Conservation (phyloP, 2,113 vertebrate species). For the Aspiorhynchus laticeps region DNA sequence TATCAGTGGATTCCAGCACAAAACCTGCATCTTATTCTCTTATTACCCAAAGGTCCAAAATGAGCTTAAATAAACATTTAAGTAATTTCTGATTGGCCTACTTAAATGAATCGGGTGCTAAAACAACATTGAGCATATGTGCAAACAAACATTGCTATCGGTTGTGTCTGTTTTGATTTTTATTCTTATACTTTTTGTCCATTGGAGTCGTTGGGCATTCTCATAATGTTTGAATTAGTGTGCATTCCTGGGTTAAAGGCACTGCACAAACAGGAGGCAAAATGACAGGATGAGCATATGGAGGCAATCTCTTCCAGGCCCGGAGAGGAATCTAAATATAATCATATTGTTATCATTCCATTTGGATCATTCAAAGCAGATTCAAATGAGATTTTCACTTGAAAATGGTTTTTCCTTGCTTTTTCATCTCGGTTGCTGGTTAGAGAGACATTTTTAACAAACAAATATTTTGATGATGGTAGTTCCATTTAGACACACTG, state of each 20-base stretch:
- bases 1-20: background rate
- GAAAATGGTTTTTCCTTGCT: background rate
- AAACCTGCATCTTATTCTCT: background rate
- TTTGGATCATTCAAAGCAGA: slow-evolving; percentile 26
- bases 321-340: slow-evolving; percentile 27
- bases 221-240: slow-evolving; percentile 28
- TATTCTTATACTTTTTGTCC: background rate
- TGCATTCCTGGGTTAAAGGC: slow-evolving; percentile 27
- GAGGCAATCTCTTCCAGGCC: slow-evolving; percentile 48
- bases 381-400: slow-evolving; percentile 31
- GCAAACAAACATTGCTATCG: background rate
- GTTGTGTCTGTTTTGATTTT: background rate
- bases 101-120: background rate
- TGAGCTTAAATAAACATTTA: background rate
- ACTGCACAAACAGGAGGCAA: slow-evolving; percentile 20
- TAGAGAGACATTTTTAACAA: background rate
- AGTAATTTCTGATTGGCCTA: background rate
- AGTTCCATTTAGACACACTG: background rate
- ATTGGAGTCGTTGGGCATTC: background rate
- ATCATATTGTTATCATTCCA: slow-evolving; percentile 42
- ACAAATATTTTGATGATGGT: slow-evolving; percentile 1
- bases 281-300: slow-evolving; percentile 45
- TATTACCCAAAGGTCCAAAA: background rate
- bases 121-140: background rate
- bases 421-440: background rate